These are phyloP conservation scores for Anagrus nilaparvatae DNA, from an alignment of 1,140 invertebrate genomes.

Conservation along the genomic window DNA sequence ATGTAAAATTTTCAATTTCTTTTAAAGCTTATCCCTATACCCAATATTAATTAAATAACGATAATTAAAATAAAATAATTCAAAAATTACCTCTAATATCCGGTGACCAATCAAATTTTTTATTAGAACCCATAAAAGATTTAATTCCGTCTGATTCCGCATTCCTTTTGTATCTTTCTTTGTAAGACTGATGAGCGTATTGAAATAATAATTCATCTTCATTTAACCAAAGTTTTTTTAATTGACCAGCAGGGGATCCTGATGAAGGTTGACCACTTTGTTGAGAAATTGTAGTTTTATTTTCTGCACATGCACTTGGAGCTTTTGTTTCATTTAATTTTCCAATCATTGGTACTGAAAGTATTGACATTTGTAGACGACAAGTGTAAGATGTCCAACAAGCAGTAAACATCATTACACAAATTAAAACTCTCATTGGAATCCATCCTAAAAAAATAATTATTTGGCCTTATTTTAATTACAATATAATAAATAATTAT, in stretches of 20 bases:
- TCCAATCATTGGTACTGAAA: conserved; percentile 57
- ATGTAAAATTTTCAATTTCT: too few species aligned
- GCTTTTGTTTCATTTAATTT: neutral
- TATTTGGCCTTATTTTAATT: too few species aligned
- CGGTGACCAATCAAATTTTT: conserved; percentile 43
- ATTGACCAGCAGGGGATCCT: too few species aligned
- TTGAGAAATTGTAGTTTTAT: too few species aligned
- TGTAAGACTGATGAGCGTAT: too few species aligned
- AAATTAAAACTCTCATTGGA: conserved; percentile 43
- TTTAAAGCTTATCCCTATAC: too few species aligned
- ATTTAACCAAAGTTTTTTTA: too few species aligned
- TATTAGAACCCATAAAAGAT: conserved; percentile 16
- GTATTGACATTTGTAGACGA: conserved; percentile 59
- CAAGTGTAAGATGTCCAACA: conserved; percentile 61
- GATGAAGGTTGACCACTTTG: too few species aligned
- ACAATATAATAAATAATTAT: too few species aligned
- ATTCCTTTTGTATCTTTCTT: conserved; percentile 4
- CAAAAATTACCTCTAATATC: conserved; percentile 29
- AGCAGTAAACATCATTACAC: conserved; percentile 57
- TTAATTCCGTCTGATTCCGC: neutral
- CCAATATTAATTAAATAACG: too few species aligned
- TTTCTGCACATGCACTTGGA: conserved; percentile 14
- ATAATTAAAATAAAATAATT: neutral
- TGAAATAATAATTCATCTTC: too few species aligned
- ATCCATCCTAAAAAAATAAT: conserved; percentile 24